These are phyloP conservation scores for Anoplophora glabripennis DNA, from an alignment of 1,140 invertebrate genomes.

Conservation along the genomic window DNA sequence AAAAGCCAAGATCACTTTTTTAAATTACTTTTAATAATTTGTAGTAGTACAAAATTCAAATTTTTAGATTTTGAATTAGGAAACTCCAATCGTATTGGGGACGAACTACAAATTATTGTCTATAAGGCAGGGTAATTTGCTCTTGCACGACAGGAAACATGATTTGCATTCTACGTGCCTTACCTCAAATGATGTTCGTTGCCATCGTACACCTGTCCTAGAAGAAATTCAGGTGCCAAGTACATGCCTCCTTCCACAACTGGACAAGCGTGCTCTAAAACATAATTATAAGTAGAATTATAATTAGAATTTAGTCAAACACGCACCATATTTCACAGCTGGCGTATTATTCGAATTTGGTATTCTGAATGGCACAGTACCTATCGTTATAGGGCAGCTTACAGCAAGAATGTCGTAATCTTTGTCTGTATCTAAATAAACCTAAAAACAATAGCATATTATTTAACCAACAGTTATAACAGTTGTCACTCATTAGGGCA, in stretches of 20 bases:
- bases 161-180: background rate
- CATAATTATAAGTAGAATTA: conserved; percentile 10
- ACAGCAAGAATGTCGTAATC: conserved; percentile 72
- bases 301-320: background rate
- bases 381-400: conserved; percentile 79
- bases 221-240: conserved; percentile 76
- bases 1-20: no score
- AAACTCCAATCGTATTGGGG: no score
- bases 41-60: no score
- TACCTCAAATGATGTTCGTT: conserved; percentile 49
- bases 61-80: no score
- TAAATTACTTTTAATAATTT: no score
- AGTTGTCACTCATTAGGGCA: no score
- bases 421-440: conserved; percentile 68
- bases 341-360: conserved; percentile 67
- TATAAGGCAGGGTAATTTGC: background rate
- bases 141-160: background rate
- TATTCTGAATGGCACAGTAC: conserved; percentile 75
- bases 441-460: conserved; percentile 51
- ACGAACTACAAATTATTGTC: no score
- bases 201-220: conserved; percentile 83
- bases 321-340: conserved; percentile 69
- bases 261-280: conserved; percentile 64
- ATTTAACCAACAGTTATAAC: background rate
- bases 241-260: conserved; percentile 80